Evolutionary conservation across 2,113 vertebrate genomes (phyloP).

Genomic region (Jaculus jaculus): DNA sequence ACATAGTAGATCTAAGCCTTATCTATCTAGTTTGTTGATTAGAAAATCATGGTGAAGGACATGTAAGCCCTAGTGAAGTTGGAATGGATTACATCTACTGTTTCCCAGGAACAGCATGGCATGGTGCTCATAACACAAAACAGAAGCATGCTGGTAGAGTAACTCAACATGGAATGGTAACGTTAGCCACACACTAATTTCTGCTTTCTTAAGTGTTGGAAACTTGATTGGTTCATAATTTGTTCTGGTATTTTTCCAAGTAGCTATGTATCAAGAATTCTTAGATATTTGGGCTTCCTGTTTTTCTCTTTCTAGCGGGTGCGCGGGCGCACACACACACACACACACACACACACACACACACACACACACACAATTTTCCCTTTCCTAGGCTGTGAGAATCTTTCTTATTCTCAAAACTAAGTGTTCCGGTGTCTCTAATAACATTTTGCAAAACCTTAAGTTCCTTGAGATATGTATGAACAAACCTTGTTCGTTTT

Average conservation of each 20-base stretch:
- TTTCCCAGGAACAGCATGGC: constrained; percentile 54
- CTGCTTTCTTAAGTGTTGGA: constrained; percentile 43
- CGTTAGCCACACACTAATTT: constrained; percentile 3
- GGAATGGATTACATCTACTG: constrained; percentile 52
- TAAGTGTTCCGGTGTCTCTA: background rate
- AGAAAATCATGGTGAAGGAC: constrained; percentile 59
- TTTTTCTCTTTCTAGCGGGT: background rate
- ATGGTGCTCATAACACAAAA: constrained; percentile 46
- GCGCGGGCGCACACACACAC: background rate
- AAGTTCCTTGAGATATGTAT: background rate
- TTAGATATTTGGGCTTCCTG: background rate
- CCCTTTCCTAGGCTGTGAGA: background rate
- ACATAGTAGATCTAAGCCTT: constrained; percentile 25
- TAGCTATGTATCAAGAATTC: constrained; percentile 41
- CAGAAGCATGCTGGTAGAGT: constrained; percentile 14
- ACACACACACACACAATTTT: background rate
- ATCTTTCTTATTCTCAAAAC: background rate
- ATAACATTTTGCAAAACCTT: background rate
- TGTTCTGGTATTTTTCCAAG: constrained; percentile 35
- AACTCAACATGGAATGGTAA: background rate
- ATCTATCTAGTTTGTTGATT: constrained; percentile 51
- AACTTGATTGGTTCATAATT: constrained; percentile 34
- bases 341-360: background rate
- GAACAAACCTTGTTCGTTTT: background rate
- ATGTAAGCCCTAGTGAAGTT: constrained; percentile 55